Percentiles rank a stretch among this genome's conserved stretches.
These are phyloP conservation scores for Rhipidura dahli DNA, from an alignment of 2,113 vertebrate genomes.

Conservation along the genomic window DNA sequence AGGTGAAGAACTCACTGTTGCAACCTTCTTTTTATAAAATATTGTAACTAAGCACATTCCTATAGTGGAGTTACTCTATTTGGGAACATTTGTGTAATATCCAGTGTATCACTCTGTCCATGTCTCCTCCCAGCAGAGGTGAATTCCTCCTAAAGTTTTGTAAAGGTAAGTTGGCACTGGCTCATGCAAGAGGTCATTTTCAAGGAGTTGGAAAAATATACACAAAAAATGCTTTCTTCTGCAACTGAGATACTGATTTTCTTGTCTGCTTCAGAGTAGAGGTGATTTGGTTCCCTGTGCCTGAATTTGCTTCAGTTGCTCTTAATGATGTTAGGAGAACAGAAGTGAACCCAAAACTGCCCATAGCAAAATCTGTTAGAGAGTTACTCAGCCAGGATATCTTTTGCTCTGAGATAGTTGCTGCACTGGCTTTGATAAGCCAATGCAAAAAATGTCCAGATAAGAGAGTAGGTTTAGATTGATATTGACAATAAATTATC, in stretches of 20 bases:
- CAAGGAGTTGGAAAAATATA: not conserved
- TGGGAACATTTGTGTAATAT: not conserved
- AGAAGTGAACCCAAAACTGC: not conserved
- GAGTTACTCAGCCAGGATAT: not conserved
- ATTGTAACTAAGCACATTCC: not conserved
- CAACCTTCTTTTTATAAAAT: not conserved
- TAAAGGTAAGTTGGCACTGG: not conserved
- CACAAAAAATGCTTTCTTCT: not conserved
- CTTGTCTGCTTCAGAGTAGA: not conserved
- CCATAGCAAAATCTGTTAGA: not conserved
- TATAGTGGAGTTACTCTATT: not conserved
- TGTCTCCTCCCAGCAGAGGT: not conserved
- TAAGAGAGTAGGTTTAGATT: not conserved
- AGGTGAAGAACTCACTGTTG: not conserved
- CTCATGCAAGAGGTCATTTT: not conserved
- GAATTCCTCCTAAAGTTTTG: not conserved
- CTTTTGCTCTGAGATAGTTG: not conserved
- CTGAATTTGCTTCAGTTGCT: not conserved
- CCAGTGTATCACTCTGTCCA: fast-evolving
- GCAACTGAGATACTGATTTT: not conserved
- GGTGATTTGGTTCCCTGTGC: not conserved
- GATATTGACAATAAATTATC: not conserved
- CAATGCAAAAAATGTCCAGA: not conserved
- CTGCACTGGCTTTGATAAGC: not conserved
- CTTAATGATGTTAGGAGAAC: not conserved